Percentiles rank a stretch among this genome's conserved stretches.
These are phyloP conservation scores for Pelodytes ibericus DNA, from an alignment of 2,797 vertebrate genomes.

Conservation along the genomic window DNA sequence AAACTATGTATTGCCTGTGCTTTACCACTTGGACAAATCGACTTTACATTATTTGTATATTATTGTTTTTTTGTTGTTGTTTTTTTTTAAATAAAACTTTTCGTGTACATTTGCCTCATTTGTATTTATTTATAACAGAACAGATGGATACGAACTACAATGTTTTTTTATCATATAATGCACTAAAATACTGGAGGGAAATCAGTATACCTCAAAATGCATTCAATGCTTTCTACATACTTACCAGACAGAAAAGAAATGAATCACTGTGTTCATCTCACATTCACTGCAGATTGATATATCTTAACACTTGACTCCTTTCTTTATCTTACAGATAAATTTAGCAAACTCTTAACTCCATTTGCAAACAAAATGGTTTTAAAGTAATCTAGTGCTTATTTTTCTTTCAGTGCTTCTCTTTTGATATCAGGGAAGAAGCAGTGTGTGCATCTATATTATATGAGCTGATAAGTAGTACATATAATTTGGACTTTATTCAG, in stretches of 20 bases:
- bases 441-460: background rate
- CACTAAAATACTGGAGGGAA: too few relatives aligned
- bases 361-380: conserved; percentile 1
- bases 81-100: too few relatives aligned
- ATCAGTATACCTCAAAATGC: too few relatives aligned
- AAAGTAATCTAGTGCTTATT: background rate
- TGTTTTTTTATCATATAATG: too few relatives aligned
- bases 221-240: background rate
- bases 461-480: background rate
- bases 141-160: too few relatives aligned
- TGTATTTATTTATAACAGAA: too few relatives aligned
- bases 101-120: too few relatives aligned
- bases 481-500: background rate
- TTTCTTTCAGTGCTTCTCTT: background rate
- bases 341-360: background rate
- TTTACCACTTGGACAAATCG: too few relatives aligned
- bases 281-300: background rate
- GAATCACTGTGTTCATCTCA: background rate
- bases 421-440: background rate
- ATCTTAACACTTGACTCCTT: conserved; percentile 5
- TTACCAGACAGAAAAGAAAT: background rate
- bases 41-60: too few relatives aligned
- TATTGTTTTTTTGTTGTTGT: too few relatives aligned
- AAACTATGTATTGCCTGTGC: too few relatives aligned
- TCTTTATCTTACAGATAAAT: background rate